Conservation (phyloP, 2,113 vertebrate genomes). For the Callaeas wilsoni region DNA sequence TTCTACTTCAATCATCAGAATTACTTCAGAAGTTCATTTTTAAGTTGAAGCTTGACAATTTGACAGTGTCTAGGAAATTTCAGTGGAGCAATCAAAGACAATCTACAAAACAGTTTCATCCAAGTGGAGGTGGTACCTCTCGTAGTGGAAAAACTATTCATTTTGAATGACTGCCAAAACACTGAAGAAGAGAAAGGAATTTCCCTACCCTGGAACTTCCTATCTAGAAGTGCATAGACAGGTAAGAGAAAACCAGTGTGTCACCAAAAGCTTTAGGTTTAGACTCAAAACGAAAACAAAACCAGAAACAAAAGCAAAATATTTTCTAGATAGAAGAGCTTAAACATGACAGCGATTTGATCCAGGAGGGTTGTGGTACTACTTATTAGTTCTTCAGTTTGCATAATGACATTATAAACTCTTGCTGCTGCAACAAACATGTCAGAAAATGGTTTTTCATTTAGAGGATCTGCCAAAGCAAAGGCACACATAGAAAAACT, state of each 20-base stretch:
- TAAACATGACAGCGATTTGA: not conserved
- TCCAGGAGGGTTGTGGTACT: not conserved
- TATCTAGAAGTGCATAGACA: not conserved
- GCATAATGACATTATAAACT: not conserved
- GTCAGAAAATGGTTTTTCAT: not conserved
- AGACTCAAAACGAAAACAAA: not conserved
- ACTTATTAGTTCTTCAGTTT: not conserved
- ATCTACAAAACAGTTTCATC: not conserved
- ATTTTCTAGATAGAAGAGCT: not conserved
- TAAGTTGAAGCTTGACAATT: not conserved
- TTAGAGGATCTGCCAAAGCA: not conserved
- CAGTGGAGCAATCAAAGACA: not conserved
- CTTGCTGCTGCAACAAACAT: not conserved
- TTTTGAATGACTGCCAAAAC: not conserved
- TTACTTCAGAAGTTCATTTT: not conserved
- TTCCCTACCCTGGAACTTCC: not conserved
- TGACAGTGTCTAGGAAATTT: not conserved
- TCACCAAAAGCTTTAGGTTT: not conserved
- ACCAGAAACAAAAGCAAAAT: not conserved
- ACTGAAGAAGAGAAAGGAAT: not conserved
- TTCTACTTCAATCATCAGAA: not conserved
- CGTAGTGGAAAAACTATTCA: accelerated
- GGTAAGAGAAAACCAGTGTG: not conserved
- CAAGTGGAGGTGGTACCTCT: not conserved
- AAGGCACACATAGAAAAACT: not conserved